Evolutionary conservation across 1,140 invertebrate species (phyloP).

Genomic region (Drosophila tropicalis): DNA sequence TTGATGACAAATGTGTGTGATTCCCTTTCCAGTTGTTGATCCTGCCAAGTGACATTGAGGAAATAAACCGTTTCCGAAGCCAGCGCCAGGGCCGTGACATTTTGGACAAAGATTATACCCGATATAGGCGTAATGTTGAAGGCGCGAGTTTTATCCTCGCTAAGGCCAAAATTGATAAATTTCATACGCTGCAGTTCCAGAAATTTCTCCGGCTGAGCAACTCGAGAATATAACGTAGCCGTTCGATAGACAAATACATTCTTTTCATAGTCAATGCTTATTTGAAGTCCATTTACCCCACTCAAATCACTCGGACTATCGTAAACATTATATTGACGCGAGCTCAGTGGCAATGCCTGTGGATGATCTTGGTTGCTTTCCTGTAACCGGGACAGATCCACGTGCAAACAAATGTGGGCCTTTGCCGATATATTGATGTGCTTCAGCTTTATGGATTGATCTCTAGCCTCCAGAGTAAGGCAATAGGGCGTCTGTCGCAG

Average conservation of each 20-base stretch:
- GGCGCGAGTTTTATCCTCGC: constrained; percentile 72
- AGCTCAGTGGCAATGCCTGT: constrained; percentile 51
- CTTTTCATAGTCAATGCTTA: constrained; percentile 65
- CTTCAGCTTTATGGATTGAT: constrained; percentile 50
- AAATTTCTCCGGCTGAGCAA: constrained; percentile 80
- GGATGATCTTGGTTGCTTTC: constrained; percentile 55
- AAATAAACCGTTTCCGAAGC: constrained; percentile 78
- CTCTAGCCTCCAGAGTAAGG: constrained; percentile 62
- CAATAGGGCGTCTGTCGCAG: constrained; percentile 67
- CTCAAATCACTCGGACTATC: constrained; percentile 40
- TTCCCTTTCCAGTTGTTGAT: constrained; percentile 58
- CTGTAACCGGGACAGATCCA: constrained; percentile 61
- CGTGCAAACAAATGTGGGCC: constrained; percentile 66
- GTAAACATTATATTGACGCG: constrained; percentile 56
- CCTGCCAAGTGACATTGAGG: constrained; percentile 84
- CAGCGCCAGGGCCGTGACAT: constrained; percentile 81
- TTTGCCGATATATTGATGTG: constrained; percentile 47
- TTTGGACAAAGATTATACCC: constrained; percentile 86
- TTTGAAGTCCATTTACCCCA: background rate
- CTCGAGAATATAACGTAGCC: constrained; percentile 77
- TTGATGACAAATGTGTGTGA: constrained; percentile 75
- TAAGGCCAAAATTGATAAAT: constrained; percentile 56
- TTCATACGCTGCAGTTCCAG: constrained; percentile 50
- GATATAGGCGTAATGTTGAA: constrained; percentile 85
- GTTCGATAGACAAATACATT: constrained; percentile 80